Conservation (phyloP, 1,140 invertebrate genomes). For the Theocolax elegans region DNA sequence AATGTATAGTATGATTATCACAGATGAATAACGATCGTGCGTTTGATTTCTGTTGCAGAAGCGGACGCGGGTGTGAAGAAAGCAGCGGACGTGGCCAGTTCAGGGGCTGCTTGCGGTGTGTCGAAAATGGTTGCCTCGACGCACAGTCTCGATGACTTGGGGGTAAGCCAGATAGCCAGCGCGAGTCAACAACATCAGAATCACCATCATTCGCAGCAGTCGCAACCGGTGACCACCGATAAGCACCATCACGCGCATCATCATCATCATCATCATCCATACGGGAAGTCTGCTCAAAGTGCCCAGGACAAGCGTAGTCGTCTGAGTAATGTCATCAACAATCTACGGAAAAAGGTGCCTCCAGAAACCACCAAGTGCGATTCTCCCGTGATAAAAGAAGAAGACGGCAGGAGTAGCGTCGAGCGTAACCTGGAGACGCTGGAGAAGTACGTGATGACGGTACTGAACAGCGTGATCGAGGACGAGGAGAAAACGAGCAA, state of each 20-base stretch:
- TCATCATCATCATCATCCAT: background rate
- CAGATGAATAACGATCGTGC: too few relatives aligned
- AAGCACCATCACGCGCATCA: background rate
- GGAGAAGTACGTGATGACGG: slow-evolving; percentile 65
- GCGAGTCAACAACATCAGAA: slow-evolving; percentile 53
- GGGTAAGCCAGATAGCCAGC: slow-evolving; percentile 51
- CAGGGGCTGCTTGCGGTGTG: slow-evolving; percentile 44
- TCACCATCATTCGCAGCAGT: slow-evolving; percentile 41
- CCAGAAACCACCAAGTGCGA: slow-evolving; percentile 24
- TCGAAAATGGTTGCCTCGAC: slow-evolving; percentile 63
- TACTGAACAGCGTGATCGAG: slow-evolving; percentile 63
- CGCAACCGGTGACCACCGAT: slow-evolving; percentile 37
- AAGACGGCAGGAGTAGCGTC: slow-evolving; percentile 37
- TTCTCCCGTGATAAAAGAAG: slow-evolving; percentile 15
- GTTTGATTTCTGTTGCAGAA: slow-evolving; percentile 55
- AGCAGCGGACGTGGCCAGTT: slow-evolving; percentile 46
- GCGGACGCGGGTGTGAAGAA: slow-evolving; percentile 57
- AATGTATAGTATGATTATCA: too few relatives aligned
- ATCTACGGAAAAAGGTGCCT: slow-evolving; percentile 61
- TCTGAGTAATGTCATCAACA: slow-evolving; percentile 64
- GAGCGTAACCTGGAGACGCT: slow-evolving; percentile 60
- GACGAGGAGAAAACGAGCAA: slow-evolving; percentile 49
- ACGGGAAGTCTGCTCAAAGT: slow-evolving; percentile 34
- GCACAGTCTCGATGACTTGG: slow-evolving; percentile 59
- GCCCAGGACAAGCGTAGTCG: slow-evolving; percentile 63